Base-by-base conservation (phyloP, 2,113 vertebrate genomes). In the Podarcis cretensis region DNA sequence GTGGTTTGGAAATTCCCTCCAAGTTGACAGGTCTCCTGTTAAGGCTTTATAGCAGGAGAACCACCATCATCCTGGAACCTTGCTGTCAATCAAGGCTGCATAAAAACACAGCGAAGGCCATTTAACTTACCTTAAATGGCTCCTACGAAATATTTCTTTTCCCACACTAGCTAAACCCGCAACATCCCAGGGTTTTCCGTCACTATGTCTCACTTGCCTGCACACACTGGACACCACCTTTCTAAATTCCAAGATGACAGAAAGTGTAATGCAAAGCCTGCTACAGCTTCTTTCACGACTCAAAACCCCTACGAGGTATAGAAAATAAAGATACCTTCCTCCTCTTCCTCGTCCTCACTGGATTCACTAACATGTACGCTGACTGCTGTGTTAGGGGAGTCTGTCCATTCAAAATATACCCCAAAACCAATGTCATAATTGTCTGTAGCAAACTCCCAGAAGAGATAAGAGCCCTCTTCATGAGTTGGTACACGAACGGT, bases 401-500 rank as follows among this genome's bases (percentile, higher is more conserved):
- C 98, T 92, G 98, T 99, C 99, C 99, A 99, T 98, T 99, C 99
- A 95, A 99, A 99, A 96, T 98, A 99, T 82, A 99, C 99, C 89
- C 99, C 99, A 96, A 99, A 99, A 93, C 99, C 99, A 95, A 99
- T 98, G 97, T 99, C 99, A 94, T 99, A 99, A 97, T 97, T 98
- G 98, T 99, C 99, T 87, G 98, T 99, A 90, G 99, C 99, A 96
- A 99, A 99, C 96, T 99, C 99, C 99, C 99, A 99, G 94, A 99
- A 99, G 86, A 99, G 98, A 90, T 99, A 99, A 1, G 99, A 98
- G 74, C 99, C 99, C 94, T 99, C 98, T 88, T 99, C 98, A 1
- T 99, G 99, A 21, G 99, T 99, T 90, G 99, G 99, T 37, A 99
- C 99, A 21, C 99, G 97, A 65, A 99, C 99, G 0, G 99, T 99